phyloP scores from a whole-genome alignment of 2,113 vertebrate genomes.

The Gnathonemus echidnorhynchus region DNA sequence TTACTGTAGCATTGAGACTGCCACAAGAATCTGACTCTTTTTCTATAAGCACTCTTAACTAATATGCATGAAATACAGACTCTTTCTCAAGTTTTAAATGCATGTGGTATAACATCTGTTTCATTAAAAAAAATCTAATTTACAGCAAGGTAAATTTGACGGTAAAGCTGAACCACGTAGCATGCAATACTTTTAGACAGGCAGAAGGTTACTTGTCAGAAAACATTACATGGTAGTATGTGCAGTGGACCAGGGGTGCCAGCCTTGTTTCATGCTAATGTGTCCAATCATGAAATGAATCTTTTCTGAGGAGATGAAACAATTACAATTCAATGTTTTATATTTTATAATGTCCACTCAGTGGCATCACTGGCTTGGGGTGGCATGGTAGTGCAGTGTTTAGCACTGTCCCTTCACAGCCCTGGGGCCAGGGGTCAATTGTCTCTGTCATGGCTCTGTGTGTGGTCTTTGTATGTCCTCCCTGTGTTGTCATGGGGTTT shows the following conservation, averaged over 20 bases:
- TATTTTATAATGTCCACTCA: background rate
- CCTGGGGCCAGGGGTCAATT: background rate
- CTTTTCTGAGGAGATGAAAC: background rate
- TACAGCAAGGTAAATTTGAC: background rate
- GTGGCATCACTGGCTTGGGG: background rate
- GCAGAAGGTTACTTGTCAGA: constrained; percentile 2
- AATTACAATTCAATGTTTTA: background rate
- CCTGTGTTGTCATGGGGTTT: background rate
- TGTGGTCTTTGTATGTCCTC: background rate
- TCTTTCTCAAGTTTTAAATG: background rate
- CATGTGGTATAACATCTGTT: background rate
- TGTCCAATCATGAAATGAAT: background rate
- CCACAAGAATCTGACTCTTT: background rate
- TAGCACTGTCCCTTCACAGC: background rate
- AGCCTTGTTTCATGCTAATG: background rate
- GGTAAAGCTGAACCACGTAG: background rate
- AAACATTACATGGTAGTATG: background rate
- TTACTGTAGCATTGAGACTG: background rate
- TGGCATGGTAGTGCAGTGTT: background rate
- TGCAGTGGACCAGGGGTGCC: background rate
- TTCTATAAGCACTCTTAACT: background rate
- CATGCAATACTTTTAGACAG: constrained; percentile 1
- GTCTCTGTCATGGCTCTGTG: background rate
- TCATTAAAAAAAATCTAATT: background rate
- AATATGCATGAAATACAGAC: background rate